Conservation (phyloP, 2,888 invertebrate species). For the Antheraea yamamai region DNA sequence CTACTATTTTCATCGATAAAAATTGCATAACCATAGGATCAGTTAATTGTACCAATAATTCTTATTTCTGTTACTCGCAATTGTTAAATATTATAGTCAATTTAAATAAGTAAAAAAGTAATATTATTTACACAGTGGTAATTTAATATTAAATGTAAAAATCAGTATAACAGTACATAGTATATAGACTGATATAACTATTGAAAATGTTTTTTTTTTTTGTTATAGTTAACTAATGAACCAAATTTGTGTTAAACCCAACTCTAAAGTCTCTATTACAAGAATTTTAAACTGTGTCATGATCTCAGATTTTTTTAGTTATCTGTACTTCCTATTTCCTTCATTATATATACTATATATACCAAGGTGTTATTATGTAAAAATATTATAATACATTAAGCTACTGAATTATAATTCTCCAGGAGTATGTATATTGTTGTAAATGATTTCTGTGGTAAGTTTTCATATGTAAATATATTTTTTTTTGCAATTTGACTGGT, state of each 20-base stretch:
- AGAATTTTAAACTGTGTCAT: background rate
- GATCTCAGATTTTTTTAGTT: background rate
- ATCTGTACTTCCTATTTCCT: background rate
- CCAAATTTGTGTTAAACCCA: background rate
- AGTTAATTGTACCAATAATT: background rate
- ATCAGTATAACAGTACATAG: background rate
- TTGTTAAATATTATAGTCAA: background rate
- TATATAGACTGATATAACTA: background rate
- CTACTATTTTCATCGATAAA: background rate
- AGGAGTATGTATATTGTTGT: background rate
- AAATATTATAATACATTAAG: background rate
- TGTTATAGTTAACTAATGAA: background rate
- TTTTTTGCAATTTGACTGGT: conserved; percentile 6
- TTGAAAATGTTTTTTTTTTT: background rate
- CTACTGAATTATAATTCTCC: background rate
- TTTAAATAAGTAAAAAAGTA: conserved; percentile 10
- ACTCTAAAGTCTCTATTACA: background rate
- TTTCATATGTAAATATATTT: background rate
- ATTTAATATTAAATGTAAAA: background rate
- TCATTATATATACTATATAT: background rate
- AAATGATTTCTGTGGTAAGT: background rate
- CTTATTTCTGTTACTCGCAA: background rate
- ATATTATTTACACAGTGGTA: conserved; percentile 19
- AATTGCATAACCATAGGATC: background rate
- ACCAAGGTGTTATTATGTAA: background rate